Evolutionary conservation across 2,113 vertebrate species (phyloP).

Genomic region (Nothocercus nigrocapillus): DNA sequence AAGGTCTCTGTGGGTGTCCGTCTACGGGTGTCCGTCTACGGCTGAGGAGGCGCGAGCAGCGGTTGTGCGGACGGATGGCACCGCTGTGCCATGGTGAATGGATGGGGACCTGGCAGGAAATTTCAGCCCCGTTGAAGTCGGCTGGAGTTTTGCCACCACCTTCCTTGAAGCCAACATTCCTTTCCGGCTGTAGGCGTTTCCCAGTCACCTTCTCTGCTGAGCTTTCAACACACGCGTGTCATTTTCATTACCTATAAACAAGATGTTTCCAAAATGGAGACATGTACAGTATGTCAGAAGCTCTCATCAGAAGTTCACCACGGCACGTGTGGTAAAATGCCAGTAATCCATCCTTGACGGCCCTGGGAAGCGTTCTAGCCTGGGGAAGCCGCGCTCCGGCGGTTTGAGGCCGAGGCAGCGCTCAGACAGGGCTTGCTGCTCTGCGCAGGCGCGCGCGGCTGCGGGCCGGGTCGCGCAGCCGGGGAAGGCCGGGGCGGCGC

Average conservation of each 20-base stretch:
- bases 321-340: background rate
- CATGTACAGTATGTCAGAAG: background rate
- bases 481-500: slow-evolving; percentile 80
- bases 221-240: slow-evolving; percentile 8
- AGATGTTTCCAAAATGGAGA: slow-evolving; percentile 5
- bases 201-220: slow-evolving; percentile 32
- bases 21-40: background rate
- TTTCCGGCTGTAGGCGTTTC: slow-evolving; percentile 38
- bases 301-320: slow-evolving; percentile 43
- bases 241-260: slow-evolving; percentile 62
- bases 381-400: background rate
- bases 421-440: slow-evolving; percentile 61
- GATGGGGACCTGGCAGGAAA: slow-evolving; percentile 6
- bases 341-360: slow-evolving; percentile 40
- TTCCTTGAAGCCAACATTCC: slow-evolving; percentile 18
- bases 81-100: background rate
- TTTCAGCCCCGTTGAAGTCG: background rate
- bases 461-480: slow-evolving; percentile 54
- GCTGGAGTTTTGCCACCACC: slow-evolving; percentile 37
- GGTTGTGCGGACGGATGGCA: background rate
- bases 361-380: slow-evolving; percentile 22
- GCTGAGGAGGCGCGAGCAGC: background rate
- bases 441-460: slow-evolving; percentile 44
- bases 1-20: background rate
- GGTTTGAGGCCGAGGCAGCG: background rate